Percentiles rank a stretch among this genome's conserved stretches.
Evolutionary conservation across 2,797 vertebrate species (phyloP).

Genomic region (Tragopan temminckii): DNA sequence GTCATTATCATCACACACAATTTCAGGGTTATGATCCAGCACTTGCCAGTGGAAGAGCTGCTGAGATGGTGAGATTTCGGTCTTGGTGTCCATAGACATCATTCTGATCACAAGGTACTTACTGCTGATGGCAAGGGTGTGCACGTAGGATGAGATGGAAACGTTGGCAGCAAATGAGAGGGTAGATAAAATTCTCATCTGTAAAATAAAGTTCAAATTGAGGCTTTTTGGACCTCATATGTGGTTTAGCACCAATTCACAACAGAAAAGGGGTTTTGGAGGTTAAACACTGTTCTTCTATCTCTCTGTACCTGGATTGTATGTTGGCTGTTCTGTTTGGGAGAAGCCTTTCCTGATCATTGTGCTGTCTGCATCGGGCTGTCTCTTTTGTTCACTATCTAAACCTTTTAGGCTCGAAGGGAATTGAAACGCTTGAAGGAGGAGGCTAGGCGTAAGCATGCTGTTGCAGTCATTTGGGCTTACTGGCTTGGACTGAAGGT

Average conservation of each 20-base stretch:
- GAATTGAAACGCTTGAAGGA: conserved; percentile 98
- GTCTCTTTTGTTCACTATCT: conserved; percentile 84
- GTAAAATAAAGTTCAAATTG: background rate
- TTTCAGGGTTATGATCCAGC: background rate
- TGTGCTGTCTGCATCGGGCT: conserved; percentile 80
- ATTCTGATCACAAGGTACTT: background rate
- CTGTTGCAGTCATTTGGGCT: conserved; percentile 99
- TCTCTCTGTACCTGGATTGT: background rate
- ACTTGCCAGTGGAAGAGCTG: background rate
- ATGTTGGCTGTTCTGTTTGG: conserved; percentile 55
- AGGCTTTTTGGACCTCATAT: background rate
- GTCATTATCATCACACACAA: rapidly evolving
- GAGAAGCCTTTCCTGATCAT: conserved; percentile 64
- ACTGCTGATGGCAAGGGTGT: background rate
- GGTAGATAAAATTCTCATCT: background rate
- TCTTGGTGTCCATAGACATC: background rate
- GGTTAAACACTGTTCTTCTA: background rate
- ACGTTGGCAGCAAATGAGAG: rapidly evolving
- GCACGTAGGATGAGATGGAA: background rate
- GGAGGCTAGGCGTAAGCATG: conserved; percentile 97
- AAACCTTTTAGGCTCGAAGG: conserved; percentile 95
- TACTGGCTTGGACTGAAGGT: conserved; percentile 99
- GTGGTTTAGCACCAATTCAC: background rate
- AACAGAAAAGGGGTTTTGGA: background rate
- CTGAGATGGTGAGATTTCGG: background rate